phyloP scores from a whole-genome alignment of 2,113 vertebrate species.

The Leucosticte australis region DNA sequence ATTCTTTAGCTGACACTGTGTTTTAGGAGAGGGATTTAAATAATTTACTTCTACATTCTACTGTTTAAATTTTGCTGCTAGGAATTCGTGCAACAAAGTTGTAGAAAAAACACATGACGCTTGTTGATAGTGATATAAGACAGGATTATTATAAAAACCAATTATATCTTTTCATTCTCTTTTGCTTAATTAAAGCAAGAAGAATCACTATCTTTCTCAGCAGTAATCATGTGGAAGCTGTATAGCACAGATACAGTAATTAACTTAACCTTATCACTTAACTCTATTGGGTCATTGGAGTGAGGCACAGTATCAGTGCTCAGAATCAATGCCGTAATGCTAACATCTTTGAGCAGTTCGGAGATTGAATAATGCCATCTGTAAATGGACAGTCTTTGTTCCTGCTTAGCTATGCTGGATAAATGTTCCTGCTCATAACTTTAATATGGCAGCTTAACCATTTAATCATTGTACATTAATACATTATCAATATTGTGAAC shows the following conservation, averaged over 20 bases:
- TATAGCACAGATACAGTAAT: constrained; percentile 87
- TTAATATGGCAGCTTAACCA: constrained; percentile 73
- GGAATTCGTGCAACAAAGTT: constrained; percentile 51
- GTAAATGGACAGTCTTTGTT: constrained; percentile 63
- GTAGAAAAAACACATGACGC: constrained; percentile 38
- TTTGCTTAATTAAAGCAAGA: constrained; percentile 94
- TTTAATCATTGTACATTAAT: constrained; percentile 76
- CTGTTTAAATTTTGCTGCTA: constrained; percentile 41
- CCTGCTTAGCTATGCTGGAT: constrained; percentile 54
- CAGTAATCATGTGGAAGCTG: constrained; percentile 87
- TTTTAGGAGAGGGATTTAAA: constrained; percentile 15
- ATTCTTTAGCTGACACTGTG: constrained; percentile 41
- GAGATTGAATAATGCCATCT: constrained; percentile 65
- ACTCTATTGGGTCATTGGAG: constrained; percentile 85
- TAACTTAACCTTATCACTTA: constrained; percentile 92
- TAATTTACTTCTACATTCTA: constrained; percentile 33
- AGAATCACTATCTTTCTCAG: constrained; percentile 83
- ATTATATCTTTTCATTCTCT: constrained; percentile 87
- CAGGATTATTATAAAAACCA: constrained; percentile 80
- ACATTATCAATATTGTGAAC: constrained; percentile 74
- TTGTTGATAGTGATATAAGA: constrained; percentile 66
- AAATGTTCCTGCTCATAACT: constrained; percentile 57
- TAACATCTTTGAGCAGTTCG: constrained; percentile 33
- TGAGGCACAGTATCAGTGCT: constrained; percentile 79
- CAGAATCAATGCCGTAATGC: constrained; percentile 61